phyloP scores from a whole-genome alignment of 2,113 vertebrate species.

The Phrynosoma platyrhinos region DNA sequence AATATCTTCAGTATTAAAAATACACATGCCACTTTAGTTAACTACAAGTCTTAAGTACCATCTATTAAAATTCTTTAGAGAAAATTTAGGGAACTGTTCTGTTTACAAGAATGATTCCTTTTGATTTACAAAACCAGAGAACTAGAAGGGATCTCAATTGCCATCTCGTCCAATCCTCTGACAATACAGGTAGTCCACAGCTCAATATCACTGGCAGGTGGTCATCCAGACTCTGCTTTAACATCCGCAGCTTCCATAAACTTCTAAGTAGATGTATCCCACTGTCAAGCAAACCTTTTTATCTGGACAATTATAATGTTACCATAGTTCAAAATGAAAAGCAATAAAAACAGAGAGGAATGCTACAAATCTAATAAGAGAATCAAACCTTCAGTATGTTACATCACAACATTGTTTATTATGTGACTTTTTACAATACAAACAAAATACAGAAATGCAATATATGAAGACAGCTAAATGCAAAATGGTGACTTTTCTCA shows the following conservation, averaged over 20 bases:
- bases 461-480: slow-evolving; percentile 95
- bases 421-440: slow-evolving; percentile 99
- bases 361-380: slow-evolving; percentile 11
- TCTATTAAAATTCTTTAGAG: not conserved
- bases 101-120: not conserved
- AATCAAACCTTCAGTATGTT: slow-evolving; percentile 30
- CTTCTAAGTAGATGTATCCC: no score
- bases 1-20: not conserved
- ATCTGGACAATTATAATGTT: not conserved
- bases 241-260: no score
- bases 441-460: slow-evolving; percentile 97
- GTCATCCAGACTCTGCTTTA: no score
- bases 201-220: no score
- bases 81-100: not conserved
- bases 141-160: no score
- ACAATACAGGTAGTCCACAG: no score
- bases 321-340: not conserved
- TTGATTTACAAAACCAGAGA: not conserved
- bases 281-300: no score
- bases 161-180: no score
- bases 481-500: slow-evolving; percentile 80
- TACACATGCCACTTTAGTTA: not conserved
- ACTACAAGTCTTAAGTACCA: not conserved
- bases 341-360: not conserved
- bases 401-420: slow-evolving; percentile 99